Conservation (phyloP, 2,888 invertebrate species). For the Apamea sordens region DNA sequence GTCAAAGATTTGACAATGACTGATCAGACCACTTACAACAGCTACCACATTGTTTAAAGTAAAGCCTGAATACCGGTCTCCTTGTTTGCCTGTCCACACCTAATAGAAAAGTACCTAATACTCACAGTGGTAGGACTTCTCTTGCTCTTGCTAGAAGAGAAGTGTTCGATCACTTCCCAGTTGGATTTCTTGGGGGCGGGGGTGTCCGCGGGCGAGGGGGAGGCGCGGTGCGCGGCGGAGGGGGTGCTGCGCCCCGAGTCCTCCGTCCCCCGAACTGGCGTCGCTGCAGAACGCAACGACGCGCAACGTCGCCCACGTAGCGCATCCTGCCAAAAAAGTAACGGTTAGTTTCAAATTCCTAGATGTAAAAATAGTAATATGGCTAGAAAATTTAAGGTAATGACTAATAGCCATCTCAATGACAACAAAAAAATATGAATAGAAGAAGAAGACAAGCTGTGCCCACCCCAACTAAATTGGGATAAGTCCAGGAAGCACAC, state of each 20-base stretch:
- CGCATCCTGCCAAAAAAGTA: constrained; percentile 90
- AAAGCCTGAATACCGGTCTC: not conserved
- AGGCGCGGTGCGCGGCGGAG: constrained; percentile 83
- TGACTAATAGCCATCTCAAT: not conserved
- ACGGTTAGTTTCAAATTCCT: constrained; percentile 5
- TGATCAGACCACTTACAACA: not conserved
- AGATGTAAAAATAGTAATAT: not conserved
- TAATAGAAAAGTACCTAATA: constrained; percentile 52
- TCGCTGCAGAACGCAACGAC: constrained; percentile 88
- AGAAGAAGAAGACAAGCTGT: not conserved
- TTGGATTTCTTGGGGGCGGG: constrained; percentile 94
- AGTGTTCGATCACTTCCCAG: constrained; percentile 98
- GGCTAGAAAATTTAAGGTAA: not conserved
- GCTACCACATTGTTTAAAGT: no score
- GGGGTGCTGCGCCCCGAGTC: constrained; percentile 87
- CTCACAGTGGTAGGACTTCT: constrained; percentile 88
- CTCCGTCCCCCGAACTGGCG: constrained; percentile 76
- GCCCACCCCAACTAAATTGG: not conserved
- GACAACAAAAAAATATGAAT: not conserved
- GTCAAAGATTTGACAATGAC: no score
- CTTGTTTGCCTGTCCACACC: not conserved
- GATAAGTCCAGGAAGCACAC: not conserved
- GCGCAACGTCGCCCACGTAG: constrained; percentile 91
- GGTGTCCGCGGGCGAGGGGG: constrained; percentile 89
- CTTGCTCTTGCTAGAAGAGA: constrained; percentile 91